Conservation (phyloP, 2,797 vertebrate species). For the Anableps anableps region DNA sequence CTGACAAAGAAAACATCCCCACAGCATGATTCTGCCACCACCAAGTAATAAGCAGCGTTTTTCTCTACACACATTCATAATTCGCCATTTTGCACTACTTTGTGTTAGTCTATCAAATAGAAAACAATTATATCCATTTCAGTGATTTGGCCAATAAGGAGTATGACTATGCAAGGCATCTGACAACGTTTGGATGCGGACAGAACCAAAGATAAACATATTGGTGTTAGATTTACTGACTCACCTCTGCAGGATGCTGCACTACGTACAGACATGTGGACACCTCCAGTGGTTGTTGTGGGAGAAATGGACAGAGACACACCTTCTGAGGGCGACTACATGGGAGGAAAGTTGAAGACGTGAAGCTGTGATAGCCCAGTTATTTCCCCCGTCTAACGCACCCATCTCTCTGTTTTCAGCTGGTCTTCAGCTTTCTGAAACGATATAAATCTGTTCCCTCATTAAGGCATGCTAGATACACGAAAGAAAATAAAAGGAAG, state of each 20-base stretch:
- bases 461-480: conserved; percentile 40
- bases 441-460: conserved; percentile 45
- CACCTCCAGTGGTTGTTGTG: conserved; percentile 87
- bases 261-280: conserved; percentile 94
- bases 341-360: conserved; percentile 59
- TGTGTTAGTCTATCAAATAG: background rate
- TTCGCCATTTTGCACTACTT: background rate
- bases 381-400: conserved; percentile 29
- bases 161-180: background rate
- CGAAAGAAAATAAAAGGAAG: background rate
- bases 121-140: background rate
- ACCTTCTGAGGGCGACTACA: conserved; percentile 95
- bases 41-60: background rate
- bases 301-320: conserved; percentile 96
- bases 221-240: background rate
- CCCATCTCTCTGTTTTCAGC: conserved; percentile 32
- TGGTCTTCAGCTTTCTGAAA: conserved; percentile 34
- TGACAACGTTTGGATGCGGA: background rate
- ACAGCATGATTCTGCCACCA: background rate
- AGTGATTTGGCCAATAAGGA: background rate
- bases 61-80: background rate
- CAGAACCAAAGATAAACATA: background rate
- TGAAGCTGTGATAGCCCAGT: conserved; percentile 42
- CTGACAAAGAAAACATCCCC: background rate
- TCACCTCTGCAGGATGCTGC: conserved; percentile 98